Percentiles rank a stretch among this genome's conserved stretches.
Conservation (phyloP, 2,888 invertebrate species). For the Dicyrtoma fusca region DNA sequence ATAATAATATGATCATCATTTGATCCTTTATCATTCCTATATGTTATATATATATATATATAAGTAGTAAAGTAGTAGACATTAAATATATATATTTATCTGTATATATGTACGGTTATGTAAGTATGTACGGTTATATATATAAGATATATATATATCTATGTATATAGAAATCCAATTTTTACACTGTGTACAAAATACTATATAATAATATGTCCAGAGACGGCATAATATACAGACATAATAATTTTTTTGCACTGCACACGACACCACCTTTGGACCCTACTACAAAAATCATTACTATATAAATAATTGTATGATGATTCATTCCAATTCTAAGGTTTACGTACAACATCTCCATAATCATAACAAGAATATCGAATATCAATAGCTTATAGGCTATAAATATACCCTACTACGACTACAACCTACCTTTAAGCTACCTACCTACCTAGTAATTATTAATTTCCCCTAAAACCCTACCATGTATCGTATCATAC, state of each 20-base stretch:
- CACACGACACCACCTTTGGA: neutral
- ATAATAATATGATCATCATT: too few species aligned
- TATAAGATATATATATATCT: slow-evolving; percentile 18
- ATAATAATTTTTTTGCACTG: neutral
- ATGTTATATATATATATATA: too few species aligned
- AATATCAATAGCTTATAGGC: neutral
- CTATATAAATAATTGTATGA: neutral
- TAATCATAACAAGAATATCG: neutral
- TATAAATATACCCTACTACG: too few species aligned
- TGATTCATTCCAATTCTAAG: neutral
- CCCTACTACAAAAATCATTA: slow-evolving; percentile 16
- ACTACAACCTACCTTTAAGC: too few species aligned
- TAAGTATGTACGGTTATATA: slow-evolving; percentile 18
- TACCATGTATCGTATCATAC: neutral
- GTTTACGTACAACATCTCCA: neutral
- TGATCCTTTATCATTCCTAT: neutral
- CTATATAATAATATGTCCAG: neutral
- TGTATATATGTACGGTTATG: neutral
- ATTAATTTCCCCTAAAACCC: too few species aligned
- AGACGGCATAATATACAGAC: too few species aligned
- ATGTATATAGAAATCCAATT: slow-evolving; percentile 3
- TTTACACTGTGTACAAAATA: slow-evolving; percentile 14
- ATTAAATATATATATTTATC: too few species aligned
- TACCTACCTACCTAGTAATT: too few species aligned
- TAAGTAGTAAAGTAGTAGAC: too few species aligned